phyloP scores from a whole-genome alignment of 2,888 invertebrate species.

The Cantharis lateralis region DNA sequence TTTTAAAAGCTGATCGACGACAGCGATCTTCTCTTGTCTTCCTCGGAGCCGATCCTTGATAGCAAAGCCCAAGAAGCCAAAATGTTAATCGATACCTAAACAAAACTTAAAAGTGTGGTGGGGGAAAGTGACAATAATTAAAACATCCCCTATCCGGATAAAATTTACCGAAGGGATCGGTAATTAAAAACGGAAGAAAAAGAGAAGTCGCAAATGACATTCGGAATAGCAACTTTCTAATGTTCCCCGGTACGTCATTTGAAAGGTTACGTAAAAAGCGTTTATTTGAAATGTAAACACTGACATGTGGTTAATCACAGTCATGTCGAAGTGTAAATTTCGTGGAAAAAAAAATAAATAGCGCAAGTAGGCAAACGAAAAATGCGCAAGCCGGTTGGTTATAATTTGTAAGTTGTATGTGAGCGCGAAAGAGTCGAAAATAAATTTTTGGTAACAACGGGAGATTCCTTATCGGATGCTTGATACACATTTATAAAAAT shows the following conservation, averaged over 20 bases:
- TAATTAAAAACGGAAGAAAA: neutral
- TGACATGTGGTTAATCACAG: neutral
- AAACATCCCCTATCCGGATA: neutral
- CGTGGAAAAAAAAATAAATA: neutral
- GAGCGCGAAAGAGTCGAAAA: neutral
- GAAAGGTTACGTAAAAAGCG: neutral
- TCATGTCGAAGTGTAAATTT: neutral
- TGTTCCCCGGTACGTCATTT: neutral
- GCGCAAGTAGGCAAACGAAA: neutral
- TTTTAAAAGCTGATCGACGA: too few relatives aligned
- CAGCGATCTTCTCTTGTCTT: neutral
- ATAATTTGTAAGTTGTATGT: neutral
- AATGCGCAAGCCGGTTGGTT: neutral
- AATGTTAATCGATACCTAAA: neutral
- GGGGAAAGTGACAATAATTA: neutral
- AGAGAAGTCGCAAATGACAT: neutral
- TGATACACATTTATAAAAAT: neutral
- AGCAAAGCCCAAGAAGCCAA: neutral
- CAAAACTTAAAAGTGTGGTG: neutral
- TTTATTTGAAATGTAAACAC: neutral
- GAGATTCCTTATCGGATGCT: slow-evolving; percentile 5
- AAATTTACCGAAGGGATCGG: neutral
- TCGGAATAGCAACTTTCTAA: neutral
- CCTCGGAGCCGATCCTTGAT: neutral
- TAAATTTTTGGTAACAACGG: slow-evolving; percentile 2